phyloP scores from a whole-genome alignment of 2,113 vertebrate genomes.

The Microcebus ravelobensis region DNA sequence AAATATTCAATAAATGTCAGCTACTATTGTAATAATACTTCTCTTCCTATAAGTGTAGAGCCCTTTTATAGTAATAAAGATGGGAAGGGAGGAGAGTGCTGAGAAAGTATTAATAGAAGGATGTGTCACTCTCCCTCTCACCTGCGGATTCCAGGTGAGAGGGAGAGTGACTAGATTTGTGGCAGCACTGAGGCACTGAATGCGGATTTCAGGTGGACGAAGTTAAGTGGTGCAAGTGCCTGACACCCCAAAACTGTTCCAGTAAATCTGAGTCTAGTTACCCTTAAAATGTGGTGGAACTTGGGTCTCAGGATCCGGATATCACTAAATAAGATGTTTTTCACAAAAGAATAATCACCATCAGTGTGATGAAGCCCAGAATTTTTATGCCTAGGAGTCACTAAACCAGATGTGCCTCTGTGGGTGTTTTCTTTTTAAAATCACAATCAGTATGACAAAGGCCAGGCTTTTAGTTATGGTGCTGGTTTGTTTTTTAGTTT shows the following conservation, averaged over 20 bases:
- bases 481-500: fast-evolving
- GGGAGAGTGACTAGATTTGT: not conserved
- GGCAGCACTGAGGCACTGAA: not conserved
- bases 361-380: not conserved
- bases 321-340: not conserved
- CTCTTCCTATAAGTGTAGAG: not conserved
- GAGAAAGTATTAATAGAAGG: not conserved
- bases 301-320: not conserved
- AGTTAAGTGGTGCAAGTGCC: not conserved
- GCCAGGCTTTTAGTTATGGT: not conserved
- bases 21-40: not conserved
- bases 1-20: not conserved
- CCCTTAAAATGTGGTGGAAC: not conserved
- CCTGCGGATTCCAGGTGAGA: not conserved
- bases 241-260: not conserved
- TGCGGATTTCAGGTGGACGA: not conserved
- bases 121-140: not conserved
- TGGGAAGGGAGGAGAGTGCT: not conserved
- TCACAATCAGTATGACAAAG: not conserved
- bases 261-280: not conserved
- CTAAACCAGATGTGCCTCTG: not conserved
- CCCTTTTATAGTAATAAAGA: not conserved
- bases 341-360: not conserved
- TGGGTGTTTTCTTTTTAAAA: not conserved
- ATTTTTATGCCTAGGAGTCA: not conserved